A percentile compares a stretch with the other conserved stretches of the same genome.
These are phyloP conservation scores for Leucophenga montana DNA, from an alignment of 2,888 invertebrate species.

Conservation along the genomic window DNA sequence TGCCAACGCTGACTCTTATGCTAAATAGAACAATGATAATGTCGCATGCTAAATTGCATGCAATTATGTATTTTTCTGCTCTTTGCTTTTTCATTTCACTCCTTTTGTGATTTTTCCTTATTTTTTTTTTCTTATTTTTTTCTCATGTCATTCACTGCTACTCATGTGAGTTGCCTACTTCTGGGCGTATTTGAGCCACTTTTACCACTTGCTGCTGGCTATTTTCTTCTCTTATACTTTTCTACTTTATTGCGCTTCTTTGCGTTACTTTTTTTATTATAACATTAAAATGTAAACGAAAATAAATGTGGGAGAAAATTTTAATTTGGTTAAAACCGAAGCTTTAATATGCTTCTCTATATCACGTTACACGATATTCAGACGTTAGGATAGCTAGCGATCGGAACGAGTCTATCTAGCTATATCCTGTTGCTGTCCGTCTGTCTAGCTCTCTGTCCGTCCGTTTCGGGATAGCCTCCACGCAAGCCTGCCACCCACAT, in stretches of 20 bases:
- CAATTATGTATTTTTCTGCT: constrained; percentile 67
- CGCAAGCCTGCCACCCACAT: no score
- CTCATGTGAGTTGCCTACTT: background rate
- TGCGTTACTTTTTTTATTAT: constrained; percentile 53
- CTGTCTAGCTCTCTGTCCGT: no score
- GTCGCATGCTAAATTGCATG: constrained; percentile 70
- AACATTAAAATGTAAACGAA: constrained; percentile 46
- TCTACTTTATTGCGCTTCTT: constrained; percentile 1
- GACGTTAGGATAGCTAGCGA: no score
- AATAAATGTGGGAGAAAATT: background rate
- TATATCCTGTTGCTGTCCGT: no score
- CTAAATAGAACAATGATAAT: constrained; percentile 68
- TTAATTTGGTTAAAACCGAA: background rate
- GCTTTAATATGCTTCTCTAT: no score
- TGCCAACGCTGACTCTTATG: constrained; percentile 51
- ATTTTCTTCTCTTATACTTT: background rate
- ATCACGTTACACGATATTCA: no score
- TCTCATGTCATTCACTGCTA: constrained; percentile 28
- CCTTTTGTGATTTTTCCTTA: constrained; percentile 30
- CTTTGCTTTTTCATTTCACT: constrained; percentile 9
- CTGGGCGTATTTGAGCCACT: constrained; percentile 1
- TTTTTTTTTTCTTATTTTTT: constrained; percentile 35
- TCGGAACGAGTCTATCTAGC: no score
- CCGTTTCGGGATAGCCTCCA: no score
- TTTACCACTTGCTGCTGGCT: no score